Conservation (phyloP, 2,113 vertebrate genomes). For the Crocuta crocuta region DNA sequence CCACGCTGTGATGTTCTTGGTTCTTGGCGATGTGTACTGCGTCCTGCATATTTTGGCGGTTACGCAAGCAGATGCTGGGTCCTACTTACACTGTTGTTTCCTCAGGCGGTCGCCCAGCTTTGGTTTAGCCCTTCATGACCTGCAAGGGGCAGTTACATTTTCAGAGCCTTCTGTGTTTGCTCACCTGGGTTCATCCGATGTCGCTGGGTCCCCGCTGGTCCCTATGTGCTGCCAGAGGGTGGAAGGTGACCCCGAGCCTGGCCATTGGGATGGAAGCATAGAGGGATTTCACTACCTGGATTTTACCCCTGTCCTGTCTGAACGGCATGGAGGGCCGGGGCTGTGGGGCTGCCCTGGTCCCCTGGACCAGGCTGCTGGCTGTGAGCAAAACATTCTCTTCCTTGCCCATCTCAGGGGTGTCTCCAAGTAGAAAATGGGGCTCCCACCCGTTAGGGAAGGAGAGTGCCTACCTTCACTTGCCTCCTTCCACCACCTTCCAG, state of each 20-base stretch:
- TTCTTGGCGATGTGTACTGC: background rate
- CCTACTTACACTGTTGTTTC: background rate
- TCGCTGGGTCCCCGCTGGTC: background rate
- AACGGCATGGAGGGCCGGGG: background rate
- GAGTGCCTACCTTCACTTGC: too few species aligned
- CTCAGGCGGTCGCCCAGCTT: background rate
- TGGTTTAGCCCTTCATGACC: background rate
- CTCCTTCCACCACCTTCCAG: background rate
- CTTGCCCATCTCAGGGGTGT: background rate
- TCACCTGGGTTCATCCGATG: background rate
- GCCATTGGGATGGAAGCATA: accelerated
- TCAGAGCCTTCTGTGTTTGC: background rate
- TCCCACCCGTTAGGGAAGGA: accelerated
- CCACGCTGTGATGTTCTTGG: background rate
- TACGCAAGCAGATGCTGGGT: background rate
- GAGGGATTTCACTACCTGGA: background rate
- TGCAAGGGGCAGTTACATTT: background rate
- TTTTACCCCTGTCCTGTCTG: too few species aligned
- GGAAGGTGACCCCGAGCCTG: background rate
- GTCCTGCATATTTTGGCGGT: background rate
- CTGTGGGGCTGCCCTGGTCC: too few species aligned
- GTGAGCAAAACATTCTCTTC: background rate
- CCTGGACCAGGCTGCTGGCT: background rate
- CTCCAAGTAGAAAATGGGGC: background rate
- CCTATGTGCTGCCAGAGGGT: background rate